These are phyloP conservation scores for Noctua fimbriata DNA, from an alignment of 2,888 invertebrate species.

Conservation along the genomic window DNA sequence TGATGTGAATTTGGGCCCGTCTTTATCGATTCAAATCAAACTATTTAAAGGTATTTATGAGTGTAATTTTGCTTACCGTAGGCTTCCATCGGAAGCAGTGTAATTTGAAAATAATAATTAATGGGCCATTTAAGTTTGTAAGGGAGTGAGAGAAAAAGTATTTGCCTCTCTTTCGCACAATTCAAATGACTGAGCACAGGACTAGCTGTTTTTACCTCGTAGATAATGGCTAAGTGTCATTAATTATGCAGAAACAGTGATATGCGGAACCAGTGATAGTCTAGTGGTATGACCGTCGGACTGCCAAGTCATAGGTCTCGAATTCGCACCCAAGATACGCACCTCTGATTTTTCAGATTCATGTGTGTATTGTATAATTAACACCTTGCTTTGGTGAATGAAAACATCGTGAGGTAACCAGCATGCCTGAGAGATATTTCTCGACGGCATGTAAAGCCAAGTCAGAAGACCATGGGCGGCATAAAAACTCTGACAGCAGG, in stretches of 20 bases:
- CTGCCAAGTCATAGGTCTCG: no score
- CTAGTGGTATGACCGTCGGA: no score
- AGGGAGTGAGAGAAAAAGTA: slow-evolving; percentile 1
- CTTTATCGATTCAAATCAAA: slow-evolving; percentile 61
- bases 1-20: slow-evolving; percentile 57
- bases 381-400: no score
- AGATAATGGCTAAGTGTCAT: background rate
- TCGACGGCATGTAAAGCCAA: no score
- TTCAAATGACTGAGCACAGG: background rate
- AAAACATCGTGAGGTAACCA: no score
- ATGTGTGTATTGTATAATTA: no score
- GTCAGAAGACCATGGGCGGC: no score
- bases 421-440: no score
- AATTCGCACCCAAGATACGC: no score
- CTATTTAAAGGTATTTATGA: slow-evolving; percentile 63
- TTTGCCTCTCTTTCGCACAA: slow-evolving; percentile 6
- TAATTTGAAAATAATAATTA: slow-evolving; percentile 47
- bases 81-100: slow-evolving; percentile 47
- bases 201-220: background rate
- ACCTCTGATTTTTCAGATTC: no score
- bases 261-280: no score
- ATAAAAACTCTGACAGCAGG: no score
- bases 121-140: slow-evolving; percentile 25
- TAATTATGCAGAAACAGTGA: background rate
- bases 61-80: slow-evolving; percentile 58